phyloP scores from a whole-genome alignment of 2,888 invertebrate species.

The Teinopalpus imperialis region DNA sequence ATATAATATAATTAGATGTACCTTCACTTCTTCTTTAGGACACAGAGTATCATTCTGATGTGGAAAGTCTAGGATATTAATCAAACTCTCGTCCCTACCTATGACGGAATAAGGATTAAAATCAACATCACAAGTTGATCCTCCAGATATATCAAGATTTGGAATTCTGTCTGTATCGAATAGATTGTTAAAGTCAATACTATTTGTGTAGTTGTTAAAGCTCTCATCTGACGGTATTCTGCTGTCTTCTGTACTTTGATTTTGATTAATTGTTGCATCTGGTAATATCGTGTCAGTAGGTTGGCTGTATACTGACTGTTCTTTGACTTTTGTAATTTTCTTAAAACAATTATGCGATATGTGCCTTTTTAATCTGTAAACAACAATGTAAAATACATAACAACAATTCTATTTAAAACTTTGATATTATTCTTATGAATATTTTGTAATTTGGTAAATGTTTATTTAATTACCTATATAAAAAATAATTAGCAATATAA shows the following conservation, averaged over 20 bases:
- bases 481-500: too few relatives aligned
- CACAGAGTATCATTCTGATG: neutral
- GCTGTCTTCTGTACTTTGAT: conserved; percentile 44
- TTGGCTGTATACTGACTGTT: conserved; percentile 30
- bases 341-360: conserved; percentile 41
- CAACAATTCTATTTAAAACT: too few relatives aligned
- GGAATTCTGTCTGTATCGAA: conserved; percentile 60
- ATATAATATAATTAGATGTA: too few relatives aligned
- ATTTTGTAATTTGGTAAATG: too few relatives aligned
- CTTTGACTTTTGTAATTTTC: conserved; percentile 29
- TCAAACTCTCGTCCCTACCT: neutral
- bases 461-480: too few relatives aligned
- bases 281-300: neutral
- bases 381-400: too few relatives aligned
- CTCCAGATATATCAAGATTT: conserved; percentile 51
- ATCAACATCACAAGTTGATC: conserved; percentile 49
- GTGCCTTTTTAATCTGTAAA: conserved; percentile 54
- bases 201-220: conserved; percentile 56
- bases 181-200: conserved; percentile 55
- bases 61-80: conserved; percentile 6
- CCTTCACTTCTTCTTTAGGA: neutral
- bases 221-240: conserved; percentile 60
- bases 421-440: too few relatives aligned
- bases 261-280: conserved; percentile 30
- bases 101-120: conserved; percentile 41